Evolutionary conservation across 2,888 invertebrate species (phyloP), one percentile per base, ranked within the genome.

Genomic region (Drosophila dives): DNA sequence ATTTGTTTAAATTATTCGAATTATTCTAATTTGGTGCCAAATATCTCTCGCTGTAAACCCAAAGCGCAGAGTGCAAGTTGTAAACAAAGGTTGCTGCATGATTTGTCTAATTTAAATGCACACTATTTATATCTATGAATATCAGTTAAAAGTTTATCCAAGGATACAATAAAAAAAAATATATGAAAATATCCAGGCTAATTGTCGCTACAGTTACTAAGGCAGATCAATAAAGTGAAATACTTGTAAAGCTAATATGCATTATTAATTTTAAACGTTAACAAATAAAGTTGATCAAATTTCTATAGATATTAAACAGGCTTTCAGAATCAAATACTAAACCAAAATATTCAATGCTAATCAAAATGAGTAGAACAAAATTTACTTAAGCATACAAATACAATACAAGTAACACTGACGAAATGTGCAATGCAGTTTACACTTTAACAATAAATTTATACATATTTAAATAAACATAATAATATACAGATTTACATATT

Each of bases 391-490:
- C 17, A 58, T 45, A 62, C 51, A 66, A 36, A 64, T 29, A 23
- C 51, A 34, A 61, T 32, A 55, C 10, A 71, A 38, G 60, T 60
- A 72, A 76, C 64, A 64, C 72, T 65, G 69, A 76, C 56, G 55
- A 68, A 75, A 83, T 88, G 91, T 90, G 91, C 91, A 91, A 91
- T 90, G 90, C 86, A 88, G 89, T 79, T 81, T 83, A 90, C 90
- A 90, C 91, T 90, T 90, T 90, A 87, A 68, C 55, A 63, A 76
- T 56, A 73, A 36, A 73, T 26, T 34, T 69, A 62, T 61, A 69
- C 49, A 69, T 54, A 65, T 65, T 49, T 64, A 70, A 38, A 65
- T 42, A 55, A 63, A 34, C 12, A 34, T 23, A 53, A 34, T 45
- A 45, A 49, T 56, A n/a, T 54, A 72, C n/a, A 64, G 59, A 48